Base-by-base conservation (phyloP, 2,888 invertebrate genomes). In the Noctua janthe region DNA sequence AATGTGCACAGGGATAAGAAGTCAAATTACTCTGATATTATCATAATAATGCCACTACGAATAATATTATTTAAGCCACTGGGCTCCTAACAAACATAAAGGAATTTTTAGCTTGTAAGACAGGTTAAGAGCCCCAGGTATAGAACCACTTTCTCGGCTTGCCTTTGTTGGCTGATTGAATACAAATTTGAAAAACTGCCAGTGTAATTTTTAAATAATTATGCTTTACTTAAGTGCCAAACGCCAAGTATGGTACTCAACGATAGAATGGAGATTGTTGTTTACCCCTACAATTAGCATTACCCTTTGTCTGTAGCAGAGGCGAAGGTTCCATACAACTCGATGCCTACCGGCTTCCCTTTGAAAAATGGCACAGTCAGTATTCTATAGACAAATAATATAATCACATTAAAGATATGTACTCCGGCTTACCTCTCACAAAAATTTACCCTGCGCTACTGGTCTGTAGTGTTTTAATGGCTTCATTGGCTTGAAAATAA, bases 1-100 rank as follows among this genome's bases (percentile, higher is more conserved):
- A 71, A 64, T 39, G 2, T 23, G 23, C 64, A 49, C 78, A 81
- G 39, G 62, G 77, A 54, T 54, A 62, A 54, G 23, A 70, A 29
- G 8, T 76, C 29, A 17, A 56, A 62, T 54, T 69, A 39, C 35
- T 82, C 39, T 70, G 69, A 13, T 69, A 29, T 29, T 29, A 29
- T 29, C 29, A 29, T 29, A 75, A n/a, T 67, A 69, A 0, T 7
- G 5, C 17, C 59, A 51, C 7, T 29, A 66, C 8, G 6, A 23
- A 39, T 20, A 39, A 20, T 51, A 51, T 59, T 43, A 71, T 51
- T 43, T 51, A 29, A 13, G 62, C n/a, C 23, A 66, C 23, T 74
- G 66, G 56, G 39, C 23, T 23, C 11, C 11, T 35, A 23, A 51
- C 35, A 59, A 51, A 59, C 7, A 1, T 56, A 56, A 15, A 49